These are phyloP conservation scores for Coelopa frigida DNA, from an alignment of 1,140 invertebrate species.

Conservation along the genomic window DNA sequence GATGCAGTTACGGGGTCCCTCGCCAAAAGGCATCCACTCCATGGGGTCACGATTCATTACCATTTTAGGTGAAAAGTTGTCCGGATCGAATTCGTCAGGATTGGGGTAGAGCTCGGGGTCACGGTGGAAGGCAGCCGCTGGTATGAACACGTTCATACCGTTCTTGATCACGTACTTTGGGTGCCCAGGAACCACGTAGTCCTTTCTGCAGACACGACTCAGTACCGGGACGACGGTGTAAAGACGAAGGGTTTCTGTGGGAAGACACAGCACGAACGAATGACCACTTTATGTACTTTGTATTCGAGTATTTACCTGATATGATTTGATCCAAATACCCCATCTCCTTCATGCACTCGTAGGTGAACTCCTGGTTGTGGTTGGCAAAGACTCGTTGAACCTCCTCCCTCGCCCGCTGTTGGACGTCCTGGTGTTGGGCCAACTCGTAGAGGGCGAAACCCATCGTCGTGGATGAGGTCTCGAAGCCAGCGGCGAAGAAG, in stretches of 20 bases:
- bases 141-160: conserved; percentile 47
- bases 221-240: conserved; percentile 46
- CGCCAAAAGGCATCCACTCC: conserved; percentile 51
- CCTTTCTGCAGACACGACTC: conserved; percentile 38
- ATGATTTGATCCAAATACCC: conserved; percentile 36
- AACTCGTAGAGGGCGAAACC: conserved; percentile 44
- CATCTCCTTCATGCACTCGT: conserved; percentile 38
- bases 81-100: conserved; percentile 52
- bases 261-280: background rate
- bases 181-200: conserved; percentile 43
- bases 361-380: conserved; percentile 25
- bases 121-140: conserved; percentile 51
- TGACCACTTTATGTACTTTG: background rate
- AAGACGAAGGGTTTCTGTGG: conserved; percentile 30
- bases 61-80: conserved; percentile 47
- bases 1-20: conserved; percentile 48
- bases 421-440: conserved; percentile 43
- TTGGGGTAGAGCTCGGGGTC: conserved; percentile 49
- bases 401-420: conserved; percentile 47
- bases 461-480: conserved; percentile 44
- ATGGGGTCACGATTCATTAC: conserved; percentile 38
- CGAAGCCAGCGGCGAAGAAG: conserved; percentile 38
- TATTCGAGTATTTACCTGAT: conserved; percentile 30
- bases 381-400: conserved; percentile 30
- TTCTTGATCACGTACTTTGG: conserved; percentile 36